A percentile compares a stretch with the other conserved stretches of the same genome.
phyloP scores from a whole-genome alignment of 2,113 vertebrate genomes.

The Heterotis niloticus region DNA sequence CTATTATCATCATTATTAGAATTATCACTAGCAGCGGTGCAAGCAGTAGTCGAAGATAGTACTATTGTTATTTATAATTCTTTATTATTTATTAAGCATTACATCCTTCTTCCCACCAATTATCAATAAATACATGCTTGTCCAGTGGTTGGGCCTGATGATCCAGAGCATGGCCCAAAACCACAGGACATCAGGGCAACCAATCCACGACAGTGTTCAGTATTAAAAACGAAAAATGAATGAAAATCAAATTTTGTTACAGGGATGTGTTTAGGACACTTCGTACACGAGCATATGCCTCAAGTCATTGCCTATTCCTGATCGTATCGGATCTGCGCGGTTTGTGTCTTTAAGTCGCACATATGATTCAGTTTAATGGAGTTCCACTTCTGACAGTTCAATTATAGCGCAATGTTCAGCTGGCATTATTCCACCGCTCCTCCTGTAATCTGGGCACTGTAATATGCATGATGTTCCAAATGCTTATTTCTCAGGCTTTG shows the following conservation, averaged over 20 bases:
- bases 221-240: neutral
- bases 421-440: conserved; percentile 46
- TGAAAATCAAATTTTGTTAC: neutral
- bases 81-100: neutral
- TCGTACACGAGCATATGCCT: conserved; percentile 13
- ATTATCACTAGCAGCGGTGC: too few relatives aligned
- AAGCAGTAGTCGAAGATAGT: too few relatives aligned
- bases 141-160: too few relatives aligned
- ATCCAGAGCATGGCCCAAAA: too few relatives aligned
- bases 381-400: conserved; percentile 51
- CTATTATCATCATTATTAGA: neutral
- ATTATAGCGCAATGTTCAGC: conserved; percentile 41
- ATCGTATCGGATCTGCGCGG: neutral
- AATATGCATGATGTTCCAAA: conserved; percentile 38
- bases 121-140: neutral
- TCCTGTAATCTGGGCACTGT: conserved; percentile 38
- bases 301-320: neutral
- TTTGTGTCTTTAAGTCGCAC: conserved; percentile 5
- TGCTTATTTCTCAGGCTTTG: conserved; percentile 44
- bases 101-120: neutral
- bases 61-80: too few relatives aligned
- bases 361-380: conserved; percentile 22
- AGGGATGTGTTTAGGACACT: neutral
- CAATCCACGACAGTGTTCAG: too few relatives aligned
- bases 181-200: too few relatives aligned